Evolutionary conservation across 2,113 vertebrate species (phyloP), one percentile per base, ranked within the genome.

Genomic region (Pao palembangensis): DNA sequence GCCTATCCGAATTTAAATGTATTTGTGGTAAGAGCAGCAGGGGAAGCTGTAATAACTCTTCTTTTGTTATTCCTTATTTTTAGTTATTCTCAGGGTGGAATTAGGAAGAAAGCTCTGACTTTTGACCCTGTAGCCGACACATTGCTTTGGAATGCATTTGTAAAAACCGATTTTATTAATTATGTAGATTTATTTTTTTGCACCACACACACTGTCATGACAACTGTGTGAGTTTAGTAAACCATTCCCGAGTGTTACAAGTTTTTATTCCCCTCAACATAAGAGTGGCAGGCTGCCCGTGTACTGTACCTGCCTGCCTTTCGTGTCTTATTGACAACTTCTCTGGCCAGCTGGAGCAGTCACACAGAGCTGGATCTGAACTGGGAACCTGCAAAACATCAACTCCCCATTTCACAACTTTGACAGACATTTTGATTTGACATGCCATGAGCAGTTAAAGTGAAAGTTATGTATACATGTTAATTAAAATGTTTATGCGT

Each of bases 401-500:
- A 97, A 93, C 88, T 74, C 88, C 89, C 89, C 91, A 71, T 76
- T 89, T 80, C 61, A 74, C 84, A 59, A 89, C 92, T 91, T 92
- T 93, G 93, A 95, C 90, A 86, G 89, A 80, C 91, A 93, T 90
- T 93, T 93, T 93, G 89, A 88, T 92, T 91, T 92, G 90, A 91
- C 92, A 90, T 91, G 86, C 88, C 84, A 89, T 81, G 92, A 91
- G 92, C 93, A 83, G 86, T 91, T 90, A 86, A 92, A 90, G 86
- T 89, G 89, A 84, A 89, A 91, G 86, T 90, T 91, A 91, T 91
- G 85, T 91, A 91, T 89, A 90, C 89, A 91, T 90, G 89, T 90
- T 94, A 94, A 96, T 96, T 93, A 93, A 95, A 94, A 90, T 93
- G 89, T 88, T 94, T 92, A 94, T 88, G 85, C 86, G 84, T 85